Percentiles rank a stretch among this genome's conserved stretches.
phyloP scores from a whole-genome alignment of 2,113 vertebrate genomes.

The Lamprologus lemairii region DNA sequence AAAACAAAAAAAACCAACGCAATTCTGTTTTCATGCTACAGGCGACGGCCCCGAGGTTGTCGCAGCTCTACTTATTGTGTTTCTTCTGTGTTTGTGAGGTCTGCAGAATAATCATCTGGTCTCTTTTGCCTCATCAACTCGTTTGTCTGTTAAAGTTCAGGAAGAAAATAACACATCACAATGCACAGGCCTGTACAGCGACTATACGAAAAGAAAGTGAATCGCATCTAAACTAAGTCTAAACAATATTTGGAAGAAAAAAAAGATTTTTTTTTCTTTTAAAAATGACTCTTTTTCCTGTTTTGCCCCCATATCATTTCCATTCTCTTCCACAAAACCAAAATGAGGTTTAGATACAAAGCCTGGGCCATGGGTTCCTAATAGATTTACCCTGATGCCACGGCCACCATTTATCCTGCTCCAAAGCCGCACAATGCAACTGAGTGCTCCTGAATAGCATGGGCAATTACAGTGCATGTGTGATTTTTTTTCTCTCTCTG shows the following conservation, averaged over 20 bases:
- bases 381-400: slow-evolving; percentile 91
- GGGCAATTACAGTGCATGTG: slow-evolving; percentile 90
- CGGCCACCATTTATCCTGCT: slow-evolving; percentile 95
- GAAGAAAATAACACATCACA: slow-evolving; percentile 4
- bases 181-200: not conserved
- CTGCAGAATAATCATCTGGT: slow-evolving; percentile 1
- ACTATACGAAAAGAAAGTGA: slow-evolving; percentile 45
- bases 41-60: not conserved
- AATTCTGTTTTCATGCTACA: not conserved
- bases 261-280: not conserved
- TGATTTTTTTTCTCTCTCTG: slow-evolving; percentile 1
- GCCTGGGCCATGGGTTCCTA: slow-evolving; percentile 85
- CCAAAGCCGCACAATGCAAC: slow-evolving; percentile 89
- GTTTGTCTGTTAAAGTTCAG: slow-evolving; percentile 14
- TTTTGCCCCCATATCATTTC: slow-evolving; percentile 81
- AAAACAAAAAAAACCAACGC: not conserved
- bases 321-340: slow-evolving; percentile 74
- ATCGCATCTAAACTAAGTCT: slow-evolving; percentile 81
- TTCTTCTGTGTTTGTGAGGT: slow-evolving; percentile 12
- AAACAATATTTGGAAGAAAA: slow-evolving; percentile 57
- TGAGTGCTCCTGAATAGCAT: slow-evolving; percentile 86
- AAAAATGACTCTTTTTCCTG: slow-evolving; percentile 5
- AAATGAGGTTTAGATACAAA: slow-evolving; percentile 78
- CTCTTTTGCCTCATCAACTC: slow-evolving; percentile 10
- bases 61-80: not conserved